Conservation (phyloP, 2,113 vertebrate species). For the Stegastes partitus region DNA sequence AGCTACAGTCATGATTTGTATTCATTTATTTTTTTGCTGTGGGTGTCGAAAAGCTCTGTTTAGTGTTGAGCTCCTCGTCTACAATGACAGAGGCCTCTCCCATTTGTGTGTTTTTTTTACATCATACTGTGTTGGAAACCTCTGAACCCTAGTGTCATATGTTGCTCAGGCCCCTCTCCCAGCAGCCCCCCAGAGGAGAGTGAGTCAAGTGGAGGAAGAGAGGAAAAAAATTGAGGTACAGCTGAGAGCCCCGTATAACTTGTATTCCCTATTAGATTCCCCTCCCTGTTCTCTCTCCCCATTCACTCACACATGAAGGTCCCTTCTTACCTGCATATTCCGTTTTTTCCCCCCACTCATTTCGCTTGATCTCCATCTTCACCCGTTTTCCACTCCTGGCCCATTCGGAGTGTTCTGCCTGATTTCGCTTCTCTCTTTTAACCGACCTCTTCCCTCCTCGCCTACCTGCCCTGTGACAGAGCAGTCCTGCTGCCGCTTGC, state of each 20-base stretch:
- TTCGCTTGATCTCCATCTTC: neutral
- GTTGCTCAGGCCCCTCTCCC: constrained; percentile 89
- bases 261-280: constrained; percentile 1
- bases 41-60: neutral
- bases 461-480: constrained; percentile 43
- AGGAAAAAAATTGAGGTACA: constrained; percentile 93
- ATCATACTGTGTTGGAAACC: constrained; percentile 41
- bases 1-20: neutral
- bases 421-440: constrained; percentile 34
- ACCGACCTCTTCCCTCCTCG: constrained; percentile 54
- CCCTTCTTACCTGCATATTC: constrained; percentile 18
- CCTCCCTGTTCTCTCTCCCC: constrained; percentile 8
- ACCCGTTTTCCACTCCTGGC: neutral
- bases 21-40: neutral
- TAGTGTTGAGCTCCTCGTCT: constrained; percentile 11
- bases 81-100: constrained; percentile 30
- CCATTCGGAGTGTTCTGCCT: constrained; percentile 14
- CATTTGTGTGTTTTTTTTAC: constrained; percentile 30
- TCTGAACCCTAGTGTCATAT: constrained; percentile 89
- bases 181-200: constrained; percentile 87
- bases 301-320: constrained; percentile 37
- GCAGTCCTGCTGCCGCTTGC: constrained; percentile 30
- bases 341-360: constrained; percentile 27
- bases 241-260: constrained; percentile 66
- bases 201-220: constrained; percentile 89